Evolutionary conservation across 2,888 invertebrate species (phyloP), one percentile per base, ranked within the genome.

Genomic region (Perizoma flavofasciatum): DNA sequence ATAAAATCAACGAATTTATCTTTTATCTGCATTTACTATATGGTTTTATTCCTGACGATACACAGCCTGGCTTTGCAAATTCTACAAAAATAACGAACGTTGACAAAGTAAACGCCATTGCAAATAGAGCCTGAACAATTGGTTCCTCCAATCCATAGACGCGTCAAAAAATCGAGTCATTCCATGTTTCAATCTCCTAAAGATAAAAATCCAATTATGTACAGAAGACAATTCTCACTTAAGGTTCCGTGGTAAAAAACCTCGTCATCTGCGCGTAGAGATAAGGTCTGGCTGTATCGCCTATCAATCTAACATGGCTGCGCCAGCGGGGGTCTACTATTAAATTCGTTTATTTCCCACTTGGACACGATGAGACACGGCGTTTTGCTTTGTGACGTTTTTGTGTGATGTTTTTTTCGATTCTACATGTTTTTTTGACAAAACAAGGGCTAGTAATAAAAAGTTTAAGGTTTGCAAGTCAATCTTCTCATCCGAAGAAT

Each of bases 251-350:
- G 67, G 67, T 74, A 79, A 82, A 83, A 83, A 85, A 82, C 77
- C 77, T 73, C 74, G 75, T 75, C 74, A 73, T 79, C 77, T 69
- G 66, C 44, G 66, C 73, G 72, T 67, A 73, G 76, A 81, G 80
- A 83, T 79, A 81, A 78, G 78, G 69, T 68, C 44, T 44, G 57
- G 69, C 74, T 78, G 77, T 89, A 89, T 89, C 89, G 80, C 80
- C 85, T 84, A 89, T 89, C 86, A 87, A 90, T 89, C 89, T 86
- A 83, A 86, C 84, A 82, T 85, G 79, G 78, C 72, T 68, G 70
- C 65, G 67, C 68, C 88, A 86, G 88, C 88, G 77, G 89, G 89
- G 76, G 82, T 75, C 78, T 75, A 65, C 81, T 85, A 84, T 87
- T 86, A 84, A 86, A 85, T 82, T 81, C 73, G 72, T 73, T 71